Percentiles rank a stretch among this genome's conserved stretches.
These are phyloP conservation scores for Ametastegia equiseti DNA, from an alignment of 2,888 invertebrate species.

Conservation along the genomic window DNA sequence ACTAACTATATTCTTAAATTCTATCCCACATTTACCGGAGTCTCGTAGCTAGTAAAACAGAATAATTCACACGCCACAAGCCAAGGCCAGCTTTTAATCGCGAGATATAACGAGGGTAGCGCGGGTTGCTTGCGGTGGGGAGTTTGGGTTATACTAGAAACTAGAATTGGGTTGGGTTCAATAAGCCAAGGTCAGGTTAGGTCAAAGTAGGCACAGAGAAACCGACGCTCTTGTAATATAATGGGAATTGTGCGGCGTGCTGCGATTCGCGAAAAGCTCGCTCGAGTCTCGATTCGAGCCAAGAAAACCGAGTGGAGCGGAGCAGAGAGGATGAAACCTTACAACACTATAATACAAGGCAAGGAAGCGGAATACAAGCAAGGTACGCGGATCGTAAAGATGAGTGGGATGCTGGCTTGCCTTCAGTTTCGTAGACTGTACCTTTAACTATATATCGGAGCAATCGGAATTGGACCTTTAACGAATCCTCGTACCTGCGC, in stretches of 20 bases:
- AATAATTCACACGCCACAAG: neutral
- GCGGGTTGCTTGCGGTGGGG: slow-evolving; percentile 2
- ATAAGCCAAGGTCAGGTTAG: slow-evolving; percentile 33
- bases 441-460: neutral
- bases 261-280: slow-evolving; percentile 22
- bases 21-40: neutral
- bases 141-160: neutral
- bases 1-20: neutral
- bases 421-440: neutral
- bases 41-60: neutral
- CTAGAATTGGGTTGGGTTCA: slow-evolving; percentile 6
- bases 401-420: neutral
- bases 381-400: neutral
- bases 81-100: slow-evolving; percentile 5
- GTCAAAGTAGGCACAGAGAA: slow-evolving; percentile 17
- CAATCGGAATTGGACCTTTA: neutral
- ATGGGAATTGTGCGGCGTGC: slow-evolving; percentile 43
- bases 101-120: slow-evolving; percentile 9
- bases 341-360: slow-evolving; percentile 7
- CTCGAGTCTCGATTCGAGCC: too few species aligned
- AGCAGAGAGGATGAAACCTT: slow-evolving; percentile 15
- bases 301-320: too few species aligned
- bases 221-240: slow-evolving; percentile 37
- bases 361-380: slow-evolving; percentile 16
- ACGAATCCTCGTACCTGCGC: neutral